These are phyloP conservation scores for Eupleurogrammus muticus DNA, from an alignment of 2,797 vertebrate species.

Conservation along the genomic window DNA sequence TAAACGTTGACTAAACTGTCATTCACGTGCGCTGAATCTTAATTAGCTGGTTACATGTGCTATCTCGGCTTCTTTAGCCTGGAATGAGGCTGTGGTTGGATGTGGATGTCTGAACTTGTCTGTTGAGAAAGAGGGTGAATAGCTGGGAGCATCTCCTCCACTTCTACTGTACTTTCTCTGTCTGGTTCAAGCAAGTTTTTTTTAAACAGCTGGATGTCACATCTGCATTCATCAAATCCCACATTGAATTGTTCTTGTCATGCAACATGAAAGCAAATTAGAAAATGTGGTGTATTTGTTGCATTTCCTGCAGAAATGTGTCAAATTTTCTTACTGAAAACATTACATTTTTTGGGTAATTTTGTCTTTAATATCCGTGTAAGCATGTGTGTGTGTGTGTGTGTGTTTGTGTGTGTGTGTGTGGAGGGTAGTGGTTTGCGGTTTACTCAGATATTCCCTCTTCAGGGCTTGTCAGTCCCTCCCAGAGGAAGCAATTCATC, in stretches of 20 bases:
- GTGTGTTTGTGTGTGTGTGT: slow-evolving; percentile 9
- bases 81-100: slow-evolving; percentile 54
- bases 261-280: background rate
- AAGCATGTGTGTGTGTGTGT: background rate
- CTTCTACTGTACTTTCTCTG: background rate
- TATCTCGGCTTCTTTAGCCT: slow-evolving; percentile 16
- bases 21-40: background rate
- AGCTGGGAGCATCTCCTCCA: slow-evolving; percentile 17
- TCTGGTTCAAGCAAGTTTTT: slow-evolving; percentile 18
- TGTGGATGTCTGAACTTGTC: slow-evolving; percentile 62
- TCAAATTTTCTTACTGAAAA: background rate
- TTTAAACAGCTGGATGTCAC: background rate
- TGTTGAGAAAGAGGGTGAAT: slow-evolving; percentile 25
- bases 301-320: background rate
- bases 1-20: background rate
- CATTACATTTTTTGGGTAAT: background rate
- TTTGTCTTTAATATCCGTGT: background rate
- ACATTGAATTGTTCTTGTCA: background rate
- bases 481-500: slow-evolving; percentile 34
- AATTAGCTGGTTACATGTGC: background rate
- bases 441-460: slow-evolving; percentile 67
- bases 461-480: slow-evolving; percentile 44
- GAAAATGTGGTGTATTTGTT: background rate
- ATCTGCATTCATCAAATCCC: background rate
- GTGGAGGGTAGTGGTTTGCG: slow-evolving; percentile 25